Percentiles rank a stretch among this genome's conserved stretches.
Conservation (phyloP, 2,888 invertebrate genomes). For the Spicauda simplicius region DNA sequence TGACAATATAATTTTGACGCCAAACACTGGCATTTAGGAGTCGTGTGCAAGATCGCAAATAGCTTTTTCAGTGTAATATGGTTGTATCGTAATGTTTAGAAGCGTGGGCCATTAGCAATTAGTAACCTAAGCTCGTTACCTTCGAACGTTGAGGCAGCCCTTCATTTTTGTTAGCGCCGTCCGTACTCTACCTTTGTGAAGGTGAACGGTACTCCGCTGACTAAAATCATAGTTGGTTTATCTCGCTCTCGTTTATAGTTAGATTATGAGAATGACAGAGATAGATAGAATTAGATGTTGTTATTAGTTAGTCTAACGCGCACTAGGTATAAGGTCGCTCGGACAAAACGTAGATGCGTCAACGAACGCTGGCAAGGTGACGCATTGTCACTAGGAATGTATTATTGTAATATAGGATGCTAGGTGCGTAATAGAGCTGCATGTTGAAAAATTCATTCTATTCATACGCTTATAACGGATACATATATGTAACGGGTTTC, state of each 20-base stretch:
- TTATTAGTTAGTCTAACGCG: conserved; percentile 73
- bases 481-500: conserved; percentile 58
- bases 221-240: conserved; percentile 62
- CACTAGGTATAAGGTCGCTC: conserved; percentile 76
- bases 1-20: conserved; percentile 32
- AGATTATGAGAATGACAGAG: conserved; percentile 64
- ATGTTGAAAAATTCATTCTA: conserved; percentile 52
- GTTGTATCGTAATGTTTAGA: conserved; percentile 41
- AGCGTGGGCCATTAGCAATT: conserved; percentile 65
- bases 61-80: conserved; percentile 40
- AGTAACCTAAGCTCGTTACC: conserved; percentile 69
- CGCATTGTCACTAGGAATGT: conserved; percentile 79
- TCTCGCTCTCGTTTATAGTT: conserved; percentile 60
- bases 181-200: conserved; percentile 75
- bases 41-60: conserved; percentile 26
- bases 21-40: conserved; percentile 28
- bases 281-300: conserved; percentile 68
- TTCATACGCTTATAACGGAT: conserved; percentile 55
- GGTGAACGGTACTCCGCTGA: conserved; percentile 67
- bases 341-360: conserved; percentile 82
- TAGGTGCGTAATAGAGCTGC: conserved; percentile 51
- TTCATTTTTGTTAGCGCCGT: conserved; percentile 82
- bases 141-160: conserved; percentile 77
- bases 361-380: conserved; percentile 83
- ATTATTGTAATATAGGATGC: conserved; percentile 69